Conservation (phyloP, 2,113 vertebrate species). For the Eidolon helvum region DNA sequence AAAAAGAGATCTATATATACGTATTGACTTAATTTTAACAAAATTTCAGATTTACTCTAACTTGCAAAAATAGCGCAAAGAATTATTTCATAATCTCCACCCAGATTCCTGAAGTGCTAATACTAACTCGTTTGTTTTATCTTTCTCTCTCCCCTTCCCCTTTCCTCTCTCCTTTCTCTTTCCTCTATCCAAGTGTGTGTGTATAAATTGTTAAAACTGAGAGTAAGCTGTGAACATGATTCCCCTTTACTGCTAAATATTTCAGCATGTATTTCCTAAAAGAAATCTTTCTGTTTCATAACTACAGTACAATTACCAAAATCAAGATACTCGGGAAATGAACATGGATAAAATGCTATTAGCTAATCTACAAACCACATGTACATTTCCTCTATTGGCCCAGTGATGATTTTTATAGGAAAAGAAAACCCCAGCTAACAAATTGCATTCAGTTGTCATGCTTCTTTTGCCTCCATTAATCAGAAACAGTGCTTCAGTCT, state of each 20-base stretch:
- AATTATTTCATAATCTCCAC: neutral
- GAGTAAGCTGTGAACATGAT: neutral
- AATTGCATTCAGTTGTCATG: neutral
- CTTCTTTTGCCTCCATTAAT: neutral
- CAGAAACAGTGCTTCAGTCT: neutral
- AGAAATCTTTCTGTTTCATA: neutral
- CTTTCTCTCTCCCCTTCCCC: neutral
- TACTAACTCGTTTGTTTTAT: neutral
- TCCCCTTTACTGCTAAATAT: neutral
- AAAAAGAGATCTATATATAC: neutral
- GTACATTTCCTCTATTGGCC: neutral
- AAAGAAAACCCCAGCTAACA: slow-evolving; percentile 4
- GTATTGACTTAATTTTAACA: neutral
- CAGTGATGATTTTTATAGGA: neutral
- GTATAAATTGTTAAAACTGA: neutral
- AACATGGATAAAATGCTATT: neutral
- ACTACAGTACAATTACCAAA: neutral
- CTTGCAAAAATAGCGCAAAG: neutral
- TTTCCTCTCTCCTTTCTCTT: neutral
- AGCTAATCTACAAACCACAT: neutral
- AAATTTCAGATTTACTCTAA: neutral
- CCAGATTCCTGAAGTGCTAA: neutral
- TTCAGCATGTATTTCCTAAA: neutral
- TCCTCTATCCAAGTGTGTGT: neutral
- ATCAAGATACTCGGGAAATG: neutral